Evolutionary conservation across 2,113 vertebrate species (phyloP), one percentile per base, ranked within the genome.

Genomic region (Chauna torquata): DNA sequence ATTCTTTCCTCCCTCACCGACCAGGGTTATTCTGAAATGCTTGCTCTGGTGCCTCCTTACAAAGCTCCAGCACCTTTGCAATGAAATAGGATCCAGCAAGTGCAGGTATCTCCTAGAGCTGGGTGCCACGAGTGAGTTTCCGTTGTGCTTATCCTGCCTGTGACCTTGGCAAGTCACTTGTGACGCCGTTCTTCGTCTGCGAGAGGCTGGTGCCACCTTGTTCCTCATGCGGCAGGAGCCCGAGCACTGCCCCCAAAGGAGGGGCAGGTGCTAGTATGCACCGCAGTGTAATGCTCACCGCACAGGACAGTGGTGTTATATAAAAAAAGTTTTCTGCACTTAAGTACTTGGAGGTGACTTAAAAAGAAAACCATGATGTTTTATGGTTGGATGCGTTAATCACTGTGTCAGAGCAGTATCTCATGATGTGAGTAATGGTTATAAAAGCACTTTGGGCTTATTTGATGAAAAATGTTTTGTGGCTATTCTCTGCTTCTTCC

Each of bases 291-390:
- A 25, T 52, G 50, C 50, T 75, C 34, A 1, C 11, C 2, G 13
- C 6, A 6, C 49, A 0, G 5, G 0, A 6, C 47, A 3, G 4
- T 3, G 45, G 9, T 2, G 8, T 23, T 1, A 1, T 1, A 1
- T 2, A 52, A 52, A 52, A 7, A 32, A 49, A 55, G 66, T 69
- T 86, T 82, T 36, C 76, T 70, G 66, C 38, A 0, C 77, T 71
- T 47, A 27, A 66, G 44, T 6, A 20, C 64, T 81, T 74, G 80
- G 64, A 91, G 72, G 80, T 94, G 83, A 64, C 92, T 84, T 65
- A 52, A 58, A 59, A 83, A 89, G 55, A 61, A 55, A 74, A 4
- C 1, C 27, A 2, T 4, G 5, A 17, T 3, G 17, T 74, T 94
- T 83, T 75, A 47, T 20, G 74, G 84, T 28, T n/a, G 75, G 79